Evolutionary conservation across 92 coral and sea anemone genomes (phyloP), one percentile per base, ranked within the genome.

Genomic region (Chrysogorgia sp.): DNA sequence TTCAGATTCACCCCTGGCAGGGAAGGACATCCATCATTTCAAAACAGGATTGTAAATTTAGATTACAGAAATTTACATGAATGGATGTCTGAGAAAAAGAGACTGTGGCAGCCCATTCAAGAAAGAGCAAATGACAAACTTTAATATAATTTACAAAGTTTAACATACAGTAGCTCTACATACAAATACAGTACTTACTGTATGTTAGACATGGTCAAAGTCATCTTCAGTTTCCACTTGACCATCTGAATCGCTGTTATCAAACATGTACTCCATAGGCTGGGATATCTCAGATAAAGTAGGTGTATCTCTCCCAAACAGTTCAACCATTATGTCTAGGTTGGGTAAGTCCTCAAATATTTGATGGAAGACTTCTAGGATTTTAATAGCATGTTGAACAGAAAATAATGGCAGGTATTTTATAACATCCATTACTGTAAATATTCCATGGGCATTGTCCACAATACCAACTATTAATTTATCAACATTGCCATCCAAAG

Each of bases 11-110:
- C 86, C 6, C 43, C 50, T 24, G 85, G 87, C 24, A 59, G 87
- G 62, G 75, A 43, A 17, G 92, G 86, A 4, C 85, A 88, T 58
- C 83, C 58, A 40, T 75, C 89, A 57, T 88, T 88, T 57, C 79
- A 58, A 35, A 20, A 55, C 7, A 82, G 75, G 22, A 59, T 67
- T 62, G 12, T 50, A 23, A 55, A 40, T 6, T 26, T 89, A 10
- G 87, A 89, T 63, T 89, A 82, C 81, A 78, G 88, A 61, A 79
- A 85, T 32, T 79, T 89, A 19, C 88, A 89, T 61, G 52, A 57
- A 59, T 89, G 87, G 92, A 89, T 89, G 76, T 66, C 67, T 22
- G 85, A 77, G 4, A 79, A 81, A 61, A 76, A 57, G 34, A 68
- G 77, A 47, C 70, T 82, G 13, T 89, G 89, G 89, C 77, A 58